Evolutionary conservation across 2,888 invertebrate genomes (phyloP).

Genomic region (Cheilosia impressa): DNA sequence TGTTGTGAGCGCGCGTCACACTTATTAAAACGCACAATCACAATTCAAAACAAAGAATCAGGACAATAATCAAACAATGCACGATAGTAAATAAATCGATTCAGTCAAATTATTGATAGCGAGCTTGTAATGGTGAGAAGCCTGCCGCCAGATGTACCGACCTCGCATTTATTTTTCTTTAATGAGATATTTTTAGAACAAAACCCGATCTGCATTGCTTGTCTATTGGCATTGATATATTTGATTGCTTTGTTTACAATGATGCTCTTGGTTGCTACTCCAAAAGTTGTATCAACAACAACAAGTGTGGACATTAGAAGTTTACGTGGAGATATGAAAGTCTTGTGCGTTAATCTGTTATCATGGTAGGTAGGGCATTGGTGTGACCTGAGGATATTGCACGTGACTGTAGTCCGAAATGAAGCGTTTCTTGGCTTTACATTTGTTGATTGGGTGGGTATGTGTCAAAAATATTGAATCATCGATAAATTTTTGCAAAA

Average conservation of each 20-base stretch:
- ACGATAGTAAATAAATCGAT: background rate
- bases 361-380: background rate
- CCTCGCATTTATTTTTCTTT: background rate
- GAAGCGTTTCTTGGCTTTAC: too few species aligned
- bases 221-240: background rate
- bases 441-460: too few species aligned
- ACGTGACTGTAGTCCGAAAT: background rate
- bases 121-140: background rate
- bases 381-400: background rate
- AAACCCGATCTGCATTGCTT: background rate
- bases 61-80: background rate
- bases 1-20: background rate
- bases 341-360: background rate
- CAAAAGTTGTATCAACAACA: too few species aligned
- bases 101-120: background rate
- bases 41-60: background rate
- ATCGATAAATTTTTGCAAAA: too few species aligned
- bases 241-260: constrained; percentile 6
- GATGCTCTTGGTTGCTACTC: background rate
- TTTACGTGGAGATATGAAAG: background rate
- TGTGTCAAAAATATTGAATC: too few species aligned
- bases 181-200: constrained; percentile 2
- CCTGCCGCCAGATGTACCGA: constrained; percentile 3
- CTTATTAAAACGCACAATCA: constrained; percentile 3
- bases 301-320: too few species aligned